These are phyloP conservation scores for Erithacus rubecula DNA, from an alignment of 2,797 vertebrate genomes.

Conservation along the genomic window DNA sequence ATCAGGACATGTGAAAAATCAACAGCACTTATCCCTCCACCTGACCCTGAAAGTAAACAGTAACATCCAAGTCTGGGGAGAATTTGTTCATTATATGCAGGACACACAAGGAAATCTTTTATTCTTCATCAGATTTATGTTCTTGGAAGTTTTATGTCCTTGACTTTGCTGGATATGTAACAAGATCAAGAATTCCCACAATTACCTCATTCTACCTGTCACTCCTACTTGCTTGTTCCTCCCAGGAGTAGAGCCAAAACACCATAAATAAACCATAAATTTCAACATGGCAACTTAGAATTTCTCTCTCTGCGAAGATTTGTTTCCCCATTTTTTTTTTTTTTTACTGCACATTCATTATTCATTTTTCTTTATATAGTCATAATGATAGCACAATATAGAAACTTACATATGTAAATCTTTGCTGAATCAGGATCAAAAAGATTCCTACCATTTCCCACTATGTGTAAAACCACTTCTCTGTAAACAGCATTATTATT, in stretches of 20 bases:
- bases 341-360: background rate
- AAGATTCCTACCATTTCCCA: background rate
- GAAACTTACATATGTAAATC: background rate
- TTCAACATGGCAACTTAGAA: background rate
- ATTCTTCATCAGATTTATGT: background rate
- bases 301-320: background rate
- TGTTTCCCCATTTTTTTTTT: background rate
- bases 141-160: background rate
- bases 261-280: background rate
- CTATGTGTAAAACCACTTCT: background rate
- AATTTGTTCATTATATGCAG: background rate
- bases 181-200: background rate
- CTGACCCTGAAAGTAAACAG: background rate
- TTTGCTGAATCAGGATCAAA: background rate
- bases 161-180: background rate
- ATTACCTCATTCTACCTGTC: background rate
- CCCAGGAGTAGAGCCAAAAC: background rate
- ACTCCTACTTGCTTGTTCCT: background rate
- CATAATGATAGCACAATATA: background rate
- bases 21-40: background rate
- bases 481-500: background rate
- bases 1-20: background rate
- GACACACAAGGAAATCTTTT: background rate
- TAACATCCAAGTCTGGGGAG: background rate
- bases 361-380: background rate